phyloP scores from a whole-genome alignment of 2,113 vertebrate genomes.

The Hippocampus comes region DNA sequence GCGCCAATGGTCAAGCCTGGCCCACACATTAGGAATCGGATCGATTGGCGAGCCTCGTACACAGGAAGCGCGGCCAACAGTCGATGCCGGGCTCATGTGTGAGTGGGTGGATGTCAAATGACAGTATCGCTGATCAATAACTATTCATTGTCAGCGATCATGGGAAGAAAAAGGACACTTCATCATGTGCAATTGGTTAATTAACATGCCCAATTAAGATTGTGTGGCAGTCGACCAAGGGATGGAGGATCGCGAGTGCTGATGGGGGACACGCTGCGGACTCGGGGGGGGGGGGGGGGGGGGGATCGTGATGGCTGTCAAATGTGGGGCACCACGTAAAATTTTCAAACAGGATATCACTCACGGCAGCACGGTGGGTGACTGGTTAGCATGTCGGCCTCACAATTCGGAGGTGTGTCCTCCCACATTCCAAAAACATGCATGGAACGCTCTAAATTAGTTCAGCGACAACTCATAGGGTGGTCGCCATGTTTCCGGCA shows the following conservation, averaged over 20 bases:
- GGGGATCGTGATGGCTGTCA: constrained; percentile 64
- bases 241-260: constrained; percentile 54
- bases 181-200: constrained; percentile 72
- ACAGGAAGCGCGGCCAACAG: constrained; percentile 68
- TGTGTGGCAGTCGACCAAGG: constrained; percentile 59
- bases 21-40: constrained; percentile 69
- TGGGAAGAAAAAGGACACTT: constrained; percentile 70
- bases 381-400: too few relatives aligned
- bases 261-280: constrained; percentile 60
- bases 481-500: too few relatives aligned
- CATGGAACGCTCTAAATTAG: too few relatives aligned
- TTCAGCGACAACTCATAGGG: too few relatives aligned
- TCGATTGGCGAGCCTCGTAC: constrained; percentile 65
- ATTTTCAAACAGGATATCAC: constrained; percentile 40
- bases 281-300: constrained; percentile 37
- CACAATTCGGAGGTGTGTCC: too few relatives aligned
- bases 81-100: constrained; percentile 75
- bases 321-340: constrained; percentile 54
- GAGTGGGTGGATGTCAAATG: constrained; percentile 70
- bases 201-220: constrained; percentile 75
- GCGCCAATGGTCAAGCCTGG: constrained; percentile 70
- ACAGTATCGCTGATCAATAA: constrained; percentile 72
- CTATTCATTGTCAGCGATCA: constrained; percentile 72
- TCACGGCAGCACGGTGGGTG: too few relatives aligned
- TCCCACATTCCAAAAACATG: too few relatives aligned